Percentiles rank a stretch among this genome's conserved stretches.
Evolutionary conservation across 2,113 vertebrate species (phyloP).

Genomic region (Sporophila hypoxantha): DNA sequence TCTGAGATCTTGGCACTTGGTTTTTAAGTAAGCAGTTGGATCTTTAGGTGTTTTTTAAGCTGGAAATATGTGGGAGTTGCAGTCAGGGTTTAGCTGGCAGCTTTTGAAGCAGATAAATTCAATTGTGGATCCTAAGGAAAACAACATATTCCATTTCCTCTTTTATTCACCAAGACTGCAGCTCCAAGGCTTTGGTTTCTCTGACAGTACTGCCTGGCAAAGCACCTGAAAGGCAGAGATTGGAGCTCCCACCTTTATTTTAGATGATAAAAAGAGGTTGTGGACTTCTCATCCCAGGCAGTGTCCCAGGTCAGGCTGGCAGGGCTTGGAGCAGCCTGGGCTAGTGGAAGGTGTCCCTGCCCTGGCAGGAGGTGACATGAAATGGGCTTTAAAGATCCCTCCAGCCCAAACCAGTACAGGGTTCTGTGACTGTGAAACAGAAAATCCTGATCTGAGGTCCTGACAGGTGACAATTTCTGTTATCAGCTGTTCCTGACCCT

Average conservation of each 20-base stretch:
- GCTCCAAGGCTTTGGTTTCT: background rate
- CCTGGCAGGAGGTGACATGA: background rate
- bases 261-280: background rate
- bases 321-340: background rate
- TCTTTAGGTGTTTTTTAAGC: background rate
- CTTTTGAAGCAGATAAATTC: background rate
- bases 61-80: background rate
- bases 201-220: background rate
- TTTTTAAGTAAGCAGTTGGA: background rate
- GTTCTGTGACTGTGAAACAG: background rate
- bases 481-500: background rate
- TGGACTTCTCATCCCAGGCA: background rate
- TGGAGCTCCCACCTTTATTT: background rate
- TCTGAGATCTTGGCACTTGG: background rate
- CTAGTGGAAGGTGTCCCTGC: background rate
- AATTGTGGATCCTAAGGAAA: background rate
- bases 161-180: background rate
- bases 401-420: background rate
- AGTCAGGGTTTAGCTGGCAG: background rate
- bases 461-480: background rate
- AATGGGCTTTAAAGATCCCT: background rate
- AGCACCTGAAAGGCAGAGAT: background rate
- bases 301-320: background rate
- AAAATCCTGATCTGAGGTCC: background rate
- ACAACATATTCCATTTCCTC: background rate